These are phyloP conservation scores for Catocala sponsa DNA, from an alignment of 2,888 invertebrate species.

Conservation along the genomic window DNA sequence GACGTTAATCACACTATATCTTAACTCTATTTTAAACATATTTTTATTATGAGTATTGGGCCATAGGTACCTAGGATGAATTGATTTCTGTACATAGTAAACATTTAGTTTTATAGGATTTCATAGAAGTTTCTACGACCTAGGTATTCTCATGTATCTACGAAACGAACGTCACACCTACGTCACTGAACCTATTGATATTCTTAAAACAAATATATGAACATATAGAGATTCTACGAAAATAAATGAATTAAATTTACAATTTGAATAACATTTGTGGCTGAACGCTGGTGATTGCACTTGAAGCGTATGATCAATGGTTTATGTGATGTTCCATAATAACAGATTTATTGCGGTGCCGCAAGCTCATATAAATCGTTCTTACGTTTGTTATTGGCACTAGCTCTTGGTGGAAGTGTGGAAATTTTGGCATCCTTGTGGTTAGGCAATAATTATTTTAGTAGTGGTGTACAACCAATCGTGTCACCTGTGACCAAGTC, in stretches of 20 bases:
- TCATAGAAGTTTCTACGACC: too few species aligned
- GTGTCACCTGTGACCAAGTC: too few species aligned
- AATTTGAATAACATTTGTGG: conserved; percentile 28
- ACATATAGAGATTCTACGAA: conserved; percentile 2
- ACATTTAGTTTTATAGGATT: too few species aligned
- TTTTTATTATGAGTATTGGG: too few species aligned
- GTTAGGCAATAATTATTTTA: neutral
- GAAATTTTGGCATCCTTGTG: conserved; percentile 35
- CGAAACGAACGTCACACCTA: too few species aligned
- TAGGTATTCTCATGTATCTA: too few species aligned
- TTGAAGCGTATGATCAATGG: conserved; percentile 45
- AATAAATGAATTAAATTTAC: conserved; percentile 11
- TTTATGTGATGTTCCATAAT: conserved; percentile 44
- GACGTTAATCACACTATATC: too few species aligned
- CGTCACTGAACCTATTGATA: neutral
- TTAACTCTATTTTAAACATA: too few species aligned
- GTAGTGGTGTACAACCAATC: too few species aligned
- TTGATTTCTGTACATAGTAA: too few species aligned
- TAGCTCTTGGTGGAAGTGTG: conserved; percentile 26
- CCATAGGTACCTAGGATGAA: too few species aligned
- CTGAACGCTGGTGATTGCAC: conserved; percentile 35
- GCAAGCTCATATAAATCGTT: conserved; percentile 46
- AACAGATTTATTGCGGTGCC: conserved; percentile 39
- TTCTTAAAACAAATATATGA: neutral
- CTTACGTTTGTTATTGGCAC: conserved; percentile 41